Conservation (phyloP, 2,113 vertebrate genomes). For the Tragelaphus buxtoni region DNA sequence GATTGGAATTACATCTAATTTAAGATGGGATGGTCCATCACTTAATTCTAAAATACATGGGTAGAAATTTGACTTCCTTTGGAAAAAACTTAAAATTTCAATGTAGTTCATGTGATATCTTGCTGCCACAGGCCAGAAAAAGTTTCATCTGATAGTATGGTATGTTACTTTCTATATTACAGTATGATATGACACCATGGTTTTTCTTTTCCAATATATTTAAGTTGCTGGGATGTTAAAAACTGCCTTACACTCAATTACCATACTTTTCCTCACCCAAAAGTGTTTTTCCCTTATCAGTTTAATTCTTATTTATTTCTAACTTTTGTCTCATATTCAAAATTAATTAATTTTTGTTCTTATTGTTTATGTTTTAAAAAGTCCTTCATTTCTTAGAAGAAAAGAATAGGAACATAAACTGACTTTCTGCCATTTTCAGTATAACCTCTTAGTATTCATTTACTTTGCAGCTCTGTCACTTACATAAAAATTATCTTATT, state of each 20-base stretch:
- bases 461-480: slow-evolving; percentile 19
- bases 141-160: not conserved
- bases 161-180: not conserved
- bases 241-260: not conserved
- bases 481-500: not conserved
- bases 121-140: not conserved
- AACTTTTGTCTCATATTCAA: not conserved
- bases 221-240: not conserved
- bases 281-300: not conserved
- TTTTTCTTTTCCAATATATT: not conserved
- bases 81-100: not conserved
- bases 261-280: not conserved
- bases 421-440: not conserved
- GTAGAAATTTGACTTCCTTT: slow-evolving; percentile 14
- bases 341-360: slow-evolving; percentile 18
- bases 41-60: not conserved
- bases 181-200: not conserved
- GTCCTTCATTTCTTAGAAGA: not conserved
- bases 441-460: not conserved
- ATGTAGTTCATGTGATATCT: not conserved
- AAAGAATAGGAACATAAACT: not conserved
- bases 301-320: slow-evolving; percentile 28
- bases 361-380: not conserved
- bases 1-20: not conserved
- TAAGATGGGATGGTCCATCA: slow-evolving; percentile 20